These are phyloP conservation scores for Brachionus paranguensis DNA, from an alignment of 1,140 invertebrate genomes.

Conservation along the genomic window DNA sequence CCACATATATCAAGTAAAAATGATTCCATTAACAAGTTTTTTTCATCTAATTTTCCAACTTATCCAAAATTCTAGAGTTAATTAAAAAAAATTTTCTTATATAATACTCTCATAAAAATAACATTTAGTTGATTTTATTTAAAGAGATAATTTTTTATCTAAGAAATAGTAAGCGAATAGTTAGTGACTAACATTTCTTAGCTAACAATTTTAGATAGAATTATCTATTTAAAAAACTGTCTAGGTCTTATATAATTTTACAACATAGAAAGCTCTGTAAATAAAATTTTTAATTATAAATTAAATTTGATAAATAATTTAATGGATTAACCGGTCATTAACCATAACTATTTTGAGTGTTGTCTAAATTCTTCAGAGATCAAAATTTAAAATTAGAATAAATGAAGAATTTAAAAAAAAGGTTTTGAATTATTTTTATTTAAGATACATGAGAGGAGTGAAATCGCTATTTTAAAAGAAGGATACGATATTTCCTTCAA, in stretches of 20 bases:
- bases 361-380: background rate
- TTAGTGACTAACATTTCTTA: background rate
- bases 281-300: background rate
- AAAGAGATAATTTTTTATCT: background rate
- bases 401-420: background rate
- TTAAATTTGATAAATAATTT: background rate
- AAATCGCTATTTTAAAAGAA: background rate
- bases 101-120: background rate
- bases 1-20: background rate
- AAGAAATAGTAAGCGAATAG: background rate
- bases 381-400: background rate
- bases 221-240: background rate
- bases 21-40: background rate
- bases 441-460: background rate
- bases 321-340: background rate
- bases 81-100: background rate
- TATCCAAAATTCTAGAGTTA: background rate
- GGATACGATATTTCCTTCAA: background rate
- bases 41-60: background rate
- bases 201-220: background rate
- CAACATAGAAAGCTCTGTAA: background rate
- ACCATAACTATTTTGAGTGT: background rate
- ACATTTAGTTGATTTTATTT: background rate
- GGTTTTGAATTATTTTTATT: background rate
- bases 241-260: background rate